These are phyloP conservation scores for Drosophila malerkotliana DNA, from an alignment of 1,140 invertebrate species.

Conservation along the genomic window DNA sequence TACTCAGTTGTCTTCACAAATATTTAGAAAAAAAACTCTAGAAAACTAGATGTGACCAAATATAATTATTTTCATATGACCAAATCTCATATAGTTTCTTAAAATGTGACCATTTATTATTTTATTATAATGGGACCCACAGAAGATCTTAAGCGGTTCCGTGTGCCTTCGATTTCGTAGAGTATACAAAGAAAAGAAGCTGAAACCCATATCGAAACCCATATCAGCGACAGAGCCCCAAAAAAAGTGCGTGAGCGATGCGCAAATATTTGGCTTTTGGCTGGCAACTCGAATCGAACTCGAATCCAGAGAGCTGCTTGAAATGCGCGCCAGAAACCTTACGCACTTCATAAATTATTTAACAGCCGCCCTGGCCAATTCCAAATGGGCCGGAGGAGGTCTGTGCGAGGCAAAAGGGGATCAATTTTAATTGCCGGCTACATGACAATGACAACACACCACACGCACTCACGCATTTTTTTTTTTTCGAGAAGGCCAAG, in stretches of 20 bases:
- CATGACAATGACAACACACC: conserved; percentile 60
- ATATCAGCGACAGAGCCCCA: conserved; percentile 2
- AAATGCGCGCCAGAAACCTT: conserved; percentile 72
- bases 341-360: conserved; percentile 81
- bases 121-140: too few species aligned
- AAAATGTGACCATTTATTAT: neutral
- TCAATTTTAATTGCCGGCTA: conserved; percentile 77
- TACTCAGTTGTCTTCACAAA: too few species aligned
- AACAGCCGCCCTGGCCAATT: conserved; percentile 63
- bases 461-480: conserved; percentile 40
- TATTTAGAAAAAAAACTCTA: too few species aligned
- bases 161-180: neutral
- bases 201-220: conserved; percentile 4
- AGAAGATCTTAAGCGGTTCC: too few species aligned
- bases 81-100: too few species aligned
- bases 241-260: conserved; percentile 66
- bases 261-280: conserved; percentile 48
- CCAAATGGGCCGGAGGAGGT: conserved; percentile 1
- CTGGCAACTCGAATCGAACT: neutral
- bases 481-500: conserved; percentile 17
- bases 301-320: conserved; percentile 51
- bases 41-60: too few species aligned
- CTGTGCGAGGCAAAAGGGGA: conserved; percentile 39
- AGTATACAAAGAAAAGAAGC: conserved; percentile 12
- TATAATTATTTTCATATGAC: too few species aligned